Base-by-base conservation (phyloP, 1,140 invertebrate species). In the Aphelinus certus region DNA sequence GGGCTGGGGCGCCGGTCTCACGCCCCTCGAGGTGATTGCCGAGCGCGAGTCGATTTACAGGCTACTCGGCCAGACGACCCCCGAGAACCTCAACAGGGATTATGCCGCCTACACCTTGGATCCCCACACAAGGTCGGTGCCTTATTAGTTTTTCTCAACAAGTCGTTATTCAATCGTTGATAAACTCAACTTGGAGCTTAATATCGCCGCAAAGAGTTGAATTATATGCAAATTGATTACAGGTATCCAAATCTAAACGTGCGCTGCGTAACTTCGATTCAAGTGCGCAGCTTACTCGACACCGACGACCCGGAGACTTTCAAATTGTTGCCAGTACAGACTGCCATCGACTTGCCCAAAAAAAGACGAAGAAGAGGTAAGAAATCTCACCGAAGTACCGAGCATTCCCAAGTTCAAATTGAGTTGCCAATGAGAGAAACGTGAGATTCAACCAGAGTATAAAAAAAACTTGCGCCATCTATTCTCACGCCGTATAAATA, bases 1-100 rank as follows among this genome's bases (percentile, higher is more conserved):
- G 77, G 89, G 92, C 51, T 98, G 96, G 94, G 93, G 94, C 0
- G 89, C 92, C 63, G 83, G 86, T 2, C 85, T 90, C 48, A 92
- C 93, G 73, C 92, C 94, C 0, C 84, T 96, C 6, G 92, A 95
- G 81, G 94, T 98, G 1, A 88, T 99, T 7, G 96, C 97, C 0
- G 97, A 99, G 85, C 88, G 98, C 47, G 98, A 99, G 88, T 96
- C 94, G 66, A 95, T 99, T 77, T 99, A 98, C 85, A 90, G 95
- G 76, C 87, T 95, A 47, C 86, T 95, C 81, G 95, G 94, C 69
- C 98, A 99, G 91, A 99, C 97, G 0, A 99, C 96, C 0, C 96
- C 97, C 0, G 96, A 98, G 85, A 99, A 98, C 84, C 89, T 99
- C 42, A 94, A 94, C 81, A 94, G 96, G 81, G 96, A 98, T 87